A percentile compares a stretch with the other conserved stretches of the same genome.
Conservation (phyloP, 2,888 invertebrate species). For the Abscondita cerata region DNA sequence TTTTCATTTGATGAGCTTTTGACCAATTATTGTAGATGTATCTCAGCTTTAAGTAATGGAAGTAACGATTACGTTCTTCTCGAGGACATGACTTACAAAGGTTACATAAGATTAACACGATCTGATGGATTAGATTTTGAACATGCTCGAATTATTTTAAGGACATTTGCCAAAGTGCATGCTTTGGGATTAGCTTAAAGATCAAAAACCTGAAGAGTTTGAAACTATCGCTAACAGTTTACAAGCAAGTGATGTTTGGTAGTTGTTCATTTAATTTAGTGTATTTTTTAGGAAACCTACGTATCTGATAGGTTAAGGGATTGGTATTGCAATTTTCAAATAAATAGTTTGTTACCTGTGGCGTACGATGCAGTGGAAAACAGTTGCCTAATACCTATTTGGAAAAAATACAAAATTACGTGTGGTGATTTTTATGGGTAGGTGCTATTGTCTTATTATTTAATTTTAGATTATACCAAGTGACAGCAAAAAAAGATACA, state of each 20-base stretch:
- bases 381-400: conserved; percentile 69
- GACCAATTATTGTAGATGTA: no score
- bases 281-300: conserved; percentile 64
- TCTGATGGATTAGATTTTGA: conserved; percentile 49
- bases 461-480: no score
- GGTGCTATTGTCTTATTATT: conserved; percentile 27
- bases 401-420: conserved; percentile 62
- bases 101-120: conserved; percentile 51
- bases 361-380: conserved; percentile 70
- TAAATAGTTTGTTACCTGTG: conserved; percentile 60
- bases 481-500: no score
- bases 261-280: no score
- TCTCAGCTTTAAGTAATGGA: conserved; percentile 55
- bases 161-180: conserved; percentile 58
- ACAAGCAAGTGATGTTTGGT: conserved; percentile 46
- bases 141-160: conserved; percentile 51
- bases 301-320: conserved; percentile 62
- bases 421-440: conserved; percentile 62
- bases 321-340: conserved; percentile 67
- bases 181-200: conserved; percentile 58
- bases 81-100: conserved; percentile 54
- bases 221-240: conserved; percentile 40
- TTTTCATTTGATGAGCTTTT: conserved; percentile 10
- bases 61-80: conserved; percentile 58
- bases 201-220: conserved; percentile 55